Percentiles rank a stretch among this genome's conserved stretches.
These are phyloP conservation scores for Uromys caudimaculatus DNA, from an alignment of 2,797 vertebrate species.

Conservation along the genomic window DNA sequence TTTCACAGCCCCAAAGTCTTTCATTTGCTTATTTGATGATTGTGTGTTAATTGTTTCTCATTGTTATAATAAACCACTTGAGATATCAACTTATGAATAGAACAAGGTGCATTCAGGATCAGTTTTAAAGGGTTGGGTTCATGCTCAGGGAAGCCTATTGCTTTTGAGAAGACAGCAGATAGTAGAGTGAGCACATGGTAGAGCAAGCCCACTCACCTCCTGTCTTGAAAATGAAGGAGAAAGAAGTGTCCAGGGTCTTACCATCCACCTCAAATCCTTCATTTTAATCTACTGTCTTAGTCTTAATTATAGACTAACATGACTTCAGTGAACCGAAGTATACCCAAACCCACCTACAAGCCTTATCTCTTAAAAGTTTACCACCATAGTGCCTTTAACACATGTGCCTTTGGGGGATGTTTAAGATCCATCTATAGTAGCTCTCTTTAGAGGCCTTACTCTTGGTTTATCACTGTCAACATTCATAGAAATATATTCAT, in stretches of 20 bases:
- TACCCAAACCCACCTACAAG: not conserved
- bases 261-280: not conserved
- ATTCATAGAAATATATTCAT: slow-evolving; percentile 11
- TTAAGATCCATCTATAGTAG: not conserved
- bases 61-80: not conserved
- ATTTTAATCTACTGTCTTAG: not conserved
- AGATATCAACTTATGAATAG: not conserved
- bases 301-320: not conserved
- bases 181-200: not conserved
- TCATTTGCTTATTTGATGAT: not conserved
- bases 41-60: not conserved
- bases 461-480: not conserved
- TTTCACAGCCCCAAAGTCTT: not conserved
- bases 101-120: not conserved
- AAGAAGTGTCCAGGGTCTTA: not conserved
- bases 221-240: not conserved
- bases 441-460: not conserved
- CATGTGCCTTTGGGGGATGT: not conserved
- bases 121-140: not conserved
- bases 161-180: not conserved
- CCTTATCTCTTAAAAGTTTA: not conserved
- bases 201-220: not conserved
- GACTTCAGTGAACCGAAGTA: not conserved
- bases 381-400: not conserved
- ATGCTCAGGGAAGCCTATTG: not conserved